Conservation (phyloP, 2,888 invertebrate species). For the Luffia ferchaultella region DNA sequence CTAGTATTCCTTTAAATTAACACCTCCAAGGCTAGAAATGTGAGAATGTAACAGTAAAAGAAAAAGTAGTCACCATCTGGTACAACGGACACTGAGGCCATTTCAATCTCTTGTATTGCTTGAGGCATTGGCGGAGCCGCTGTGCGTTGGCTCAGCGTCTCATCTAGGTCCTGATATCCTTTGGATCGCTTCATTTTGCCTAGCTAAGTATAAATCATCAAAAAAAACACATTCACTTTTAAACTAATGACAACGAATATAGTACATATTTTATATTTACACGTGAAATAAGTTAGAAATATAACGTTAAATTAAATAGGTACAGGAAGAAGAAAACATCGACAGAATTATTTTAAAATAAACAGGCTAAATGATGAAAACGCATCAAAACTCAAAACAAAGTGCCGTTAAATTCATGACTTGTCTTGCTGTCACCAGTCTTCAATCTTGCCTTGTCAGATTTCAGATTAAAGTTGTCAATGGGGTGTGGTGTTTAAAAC, state of each 20-base stretch:
- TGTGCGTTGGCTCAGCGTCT: conserved; percentile 37
- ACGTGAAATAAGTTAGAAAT: no score
- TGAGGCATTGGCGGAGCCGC: conserved; percentile 50
- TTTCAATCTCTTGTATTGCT: conserved; percentile 75
- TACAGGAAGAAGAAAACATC: neutral
- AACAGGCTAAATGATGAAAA: neutral
- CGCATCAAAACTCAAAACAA: conserved; percentile 9
- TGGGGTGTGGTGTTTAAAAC: no score
- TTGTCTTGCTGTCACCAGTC: neutral
- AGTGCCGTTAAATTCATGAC: conserved; percentile 10
- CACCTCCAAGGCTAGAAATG: no score
- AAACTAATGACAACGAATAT: neutral
- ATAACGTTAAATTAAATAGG: conserved; percentile 1
- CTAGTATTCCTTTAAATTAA: no score
- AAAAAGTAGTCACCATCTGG: conserved; percentile 71
- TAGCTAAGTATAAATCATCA: conserved; percentile 17
- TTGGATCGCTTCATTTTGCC: conserved; percentile 58
- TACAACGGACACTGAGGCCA: conserved; percentile 81
- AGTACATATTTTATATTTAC: no score
- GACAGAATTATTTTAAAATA: neutral
- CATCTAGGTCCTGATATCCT: conserved; percentile 71
- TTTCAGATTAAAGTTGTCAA: no score
- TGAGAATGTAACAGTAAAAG: neutral
- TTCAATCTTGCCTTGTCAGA: no score
- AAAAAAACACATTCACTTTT: conserved; percentile 40